Percentiles rank a stretch among this genome's conserved stretches.
Conservation (phyloP, 2,797 vertebrate species). For the Gouania willdenowi region DNA sequence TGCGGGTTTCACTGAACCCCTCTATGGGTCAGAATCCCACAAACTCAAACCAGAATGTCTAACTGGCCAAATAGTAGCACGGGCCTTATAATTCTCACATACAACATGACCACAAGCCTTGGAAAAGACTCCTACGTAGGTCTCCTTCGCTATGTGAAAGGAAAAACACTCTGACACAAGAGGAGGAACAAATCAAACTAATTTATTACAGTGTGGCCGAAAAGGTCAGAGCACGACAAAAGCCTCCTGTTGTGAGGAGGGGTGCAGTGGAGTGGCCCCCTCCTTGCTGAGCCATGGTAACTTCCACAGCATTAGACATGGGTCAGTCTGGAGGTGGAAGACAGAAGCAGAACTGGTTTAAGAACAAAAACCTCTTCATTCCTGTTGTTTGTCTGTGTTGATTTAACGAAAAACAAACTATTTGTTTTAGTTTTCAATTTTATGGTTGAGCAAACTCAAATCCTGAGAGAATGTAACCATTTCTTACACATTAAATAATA, state of each 20-base stretch:
- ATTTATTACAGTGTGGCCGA: slow-evolving; percentile 65
- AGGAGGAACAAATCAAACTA: slow-evolving; percentile 69
- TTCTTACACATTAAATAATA: too few species aligned
- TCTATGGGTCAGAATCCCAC: slow-evolving; percentile 40
- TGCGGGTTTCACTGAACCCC: slow-evolving; percentile 27
- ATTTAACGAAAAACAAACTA: slow-evolving; percentile 28
- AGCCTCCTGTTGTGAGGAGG: slow-evolving; percentile 71
- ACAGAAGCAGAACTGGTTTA: slow-evolving; percentile 18
- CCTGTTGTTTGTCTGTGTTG: slow-evolving; percentile 28
- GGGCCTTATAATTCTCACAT: slow-evolving; percentile 38
- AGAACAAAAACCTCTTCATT: slow-evolving; percentile 44
- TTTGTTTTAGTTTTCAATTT: slow-evolving; percentile 31
- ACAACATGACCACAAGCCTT: slow-evolving; percentile 19
- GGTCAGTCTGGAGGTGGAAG: slow-evolving; percentile 51
- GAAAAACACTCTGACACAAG: slow-evolving; percentile 47
- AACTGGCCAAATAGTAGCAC: slow-evolving; percentile 31
- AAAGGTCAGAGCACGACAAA: slow-evolving; percentile 71
- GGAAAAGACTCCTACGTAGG: slow-evolving; percentile 17
- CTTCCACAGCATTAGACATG: slow-evolving; percentile 61
- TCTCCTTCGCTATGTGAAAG: slow-evolving; percentile 32
- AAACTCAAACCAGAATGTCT: slow-evolving; percentile 35
- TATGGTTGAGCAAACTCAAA: too few species aligned
- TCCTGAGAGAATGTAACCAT: too few species aligned
- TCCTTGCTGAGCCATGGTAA: slow-evolving; percentile 33
- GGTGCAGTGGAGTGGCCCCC: slow-evolving; percentile 47